Evolutionary conservation across 2,797 vertebrate species (phyloP).

Genomic region (Spinus pinus): DNA sequence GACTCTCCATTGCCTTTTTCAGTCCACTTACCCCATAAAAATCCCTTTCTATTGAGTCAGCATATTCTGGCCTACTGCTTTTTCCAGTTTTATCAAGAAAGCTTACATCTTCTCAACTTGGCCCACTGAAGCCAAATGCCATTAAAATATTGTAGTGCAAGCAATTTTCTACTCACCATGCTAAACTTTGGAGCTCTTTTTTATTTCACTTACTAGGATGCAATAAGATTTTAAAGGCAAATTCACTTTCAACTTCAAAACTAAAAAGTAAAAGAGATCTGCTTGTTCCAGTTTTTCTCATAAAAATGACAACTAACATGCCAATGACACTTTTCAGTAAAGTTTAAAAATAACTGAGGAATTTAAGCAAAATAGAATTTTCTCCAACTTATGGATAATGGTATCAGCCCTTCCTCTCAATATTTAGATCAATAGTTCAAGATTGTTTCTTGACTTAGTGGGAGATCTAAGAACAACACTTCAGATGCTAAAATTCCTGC

Average conservation of each 20-base stretch:
- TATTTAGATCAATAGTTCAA: background rate
- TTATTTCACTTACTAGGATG: background rate
- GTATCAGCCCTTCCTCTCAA: background rate
- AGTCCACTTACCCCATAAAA: background rate
- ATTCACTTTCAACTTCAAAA: background rate
- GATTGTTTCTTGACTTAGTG: background rate
- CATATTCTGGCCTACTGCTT: background rate
- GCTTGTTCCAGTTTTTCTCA: background rate
- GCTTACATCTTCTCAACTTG: background rate
- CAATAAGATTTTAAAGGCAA: background rate
- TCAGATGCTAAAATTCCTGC: background rate
- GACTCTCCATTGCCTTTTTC: background rate
- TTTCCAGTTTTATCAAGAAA: background rate
- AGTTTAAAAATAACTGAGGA: background rate
- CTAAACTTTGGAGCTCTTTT: background rate
- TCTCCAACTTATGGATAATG: background rate
- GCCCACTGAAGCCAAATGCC: background rate
- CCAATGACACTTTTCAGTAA: background rate
- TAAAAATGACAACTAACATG: background rate
- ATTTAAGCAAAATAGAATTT: background rate
- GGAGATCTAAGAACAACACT: background rate
- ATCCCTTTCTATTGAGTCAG: background rate
- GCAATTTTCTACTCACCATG: background rate
- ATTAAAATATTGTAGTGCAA: background rate
- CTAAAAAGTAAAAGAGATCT: background rate